These are phyloP conservation scores for Melanotaenia parkinsoni DNA, from an alignment of 2,797 vertebrate species.

Conservation along the genomic window DNA sequence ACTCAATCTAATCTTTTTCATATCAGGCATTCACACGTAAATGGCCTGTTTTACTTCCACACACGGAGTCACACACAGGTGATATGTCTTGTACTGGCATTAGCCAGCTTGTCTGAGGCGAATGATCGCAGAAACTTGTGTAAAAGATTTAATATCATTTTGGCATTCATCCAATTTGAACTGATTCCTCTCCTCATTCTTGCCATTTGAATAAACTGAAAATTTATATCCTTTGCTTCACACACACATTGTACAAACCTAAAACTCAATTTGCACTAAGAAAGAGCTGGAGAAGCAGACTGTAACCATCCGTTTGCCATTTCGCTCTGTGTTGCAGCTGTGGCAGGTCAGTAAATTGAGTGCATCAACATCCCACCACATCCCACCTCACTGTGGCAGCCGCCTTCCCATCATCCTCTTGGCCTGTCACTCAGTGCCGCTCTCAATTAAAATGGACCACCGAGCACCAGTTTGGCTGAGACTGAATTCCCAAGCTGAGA, in stretches of 20 bases:
- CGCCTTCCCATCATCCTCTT: constrained; percentile 46
- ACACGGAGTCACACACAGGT: neutral
- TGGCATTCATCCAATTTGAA: neutral
- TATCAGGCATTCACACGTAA: constrained; percentile 6
- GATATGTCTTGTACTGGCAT: neutral
- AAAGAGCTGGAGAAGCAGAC: constrained; percentile 3
- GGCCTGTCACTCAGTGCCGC: constrained; percentile 63
- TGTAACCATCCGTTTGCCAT: constrained; percentile 10
- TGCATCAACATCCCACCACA: constrained; percentile 29
- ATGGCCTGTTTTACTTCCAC: neutral
- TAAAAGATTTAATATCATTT: constrained; percentile 3
- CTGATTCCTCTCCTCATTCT: neutral
- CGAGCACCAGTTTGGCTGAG: constrained; percentile 42
- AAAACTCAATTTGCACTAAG: neutral
- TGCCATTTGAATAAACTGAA: constrained; percentile 1
- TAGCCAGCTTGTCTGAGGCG: neutral
- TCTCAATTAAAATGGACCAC: constrained; percentile 66
- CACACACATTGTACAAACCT: neutral
- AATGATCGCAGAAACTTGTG: neutral
- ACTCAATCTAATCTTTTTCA: constrained; percentile 26
- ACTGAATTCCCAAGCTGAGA: neutral
- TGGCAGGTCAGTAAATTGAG: constrained; percentile 52
- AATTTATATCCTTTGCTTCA: neutral
- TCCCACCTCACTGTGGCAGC: constrained; percentile 36
- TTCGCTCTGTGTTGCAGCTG: neutral